Base-by-base conservation (phyloP, 2,113 vertebrate genomes). In the Urocolius indicus region DNA sequence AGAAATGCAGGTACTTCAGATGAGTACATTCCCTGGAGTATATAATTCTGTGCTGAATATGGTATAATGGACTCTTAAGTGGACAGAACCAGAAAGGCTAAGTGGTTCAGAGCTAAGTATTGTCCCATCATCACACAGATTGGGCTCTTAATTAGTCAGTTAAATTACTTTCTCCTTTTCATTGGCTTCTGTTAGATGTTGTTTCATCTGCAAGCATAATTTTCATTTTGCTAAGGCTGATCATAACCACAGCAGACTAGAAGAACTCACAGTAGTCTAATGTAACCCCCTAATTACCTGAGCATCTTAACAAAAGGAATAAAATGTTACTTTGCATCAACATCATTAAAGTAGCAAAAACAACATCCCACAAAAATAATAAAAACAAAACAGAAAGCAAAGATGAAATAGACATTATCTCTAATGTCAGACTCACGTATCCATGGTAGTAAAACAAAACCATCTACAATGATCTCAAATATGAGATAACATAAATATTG, bases 11-110 rank as follows among this genome's bases (percentile, higher is more conserved):
- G 49, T 85, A 95, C 84, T 91, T 90, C 87, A 82, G 58, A 52
- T 3, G 8, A 92, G 63, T 76, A 68, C 66, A 43, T 41, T 93
- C 84, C 71, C 73, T 63, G 65, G 45, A 90, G 91, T 89, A 80
- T 87, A 76, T 69, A 92, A 88, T 94, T 96, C 78, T 80, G 11
- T 59, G 54, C 51, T 67, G 57, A 96, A 91, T 78, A 85, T 51
- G 18, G 59, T 90, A 73, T 95, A 93, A 96, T 90, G 82, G 87
- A 73, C 55, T 92, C 69, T 91, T 79, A 95, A 96, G 84, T 90
- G 78, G 83, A 88, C 93, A 93, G 95, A 93, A 73, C 1, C 49
- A 89, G 87, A 84, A 93, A 93, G 55, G 74, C 67, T 93, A 94
- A 97, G 77, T 89, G 48, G 19, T 96, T 94, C 94, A 77, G 80